Evolutionary conservation across 2,888 invertebrate genomes (phyloP).

Genomic region (Chironomus riparius): DNA sequence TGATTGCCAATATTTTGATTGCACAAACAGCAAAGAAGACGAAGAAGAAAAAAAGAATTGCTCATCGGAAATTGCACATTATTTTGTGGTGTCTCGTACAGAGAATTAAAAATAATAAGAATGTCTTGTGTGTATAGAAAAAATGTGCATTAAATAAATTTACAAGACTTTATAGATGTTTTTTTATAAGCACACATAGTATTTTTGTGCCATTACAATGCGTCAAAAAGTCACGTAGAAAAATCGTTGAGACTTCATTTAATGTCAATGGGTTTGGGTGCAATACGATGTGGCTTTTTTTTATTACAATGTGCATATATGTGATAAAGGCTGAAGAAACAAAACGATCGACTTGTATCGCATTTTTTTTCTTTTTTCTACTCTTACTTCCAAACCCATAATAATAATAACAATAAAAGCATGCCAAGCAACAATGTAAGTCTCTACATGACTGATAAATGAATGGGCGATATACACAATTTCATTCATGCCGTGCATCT

Average conservation of each 20-base stretch:
- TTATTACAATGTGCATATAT: too few relatives aligned
- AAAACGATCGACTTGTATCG: too few relatives aligned
- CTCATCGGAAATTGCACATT: not conserved
- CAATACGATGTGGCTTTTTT: not conserved
- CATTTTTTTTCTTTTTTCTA: too few relatives aligned
- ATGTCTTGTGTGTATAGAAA: not conserved
- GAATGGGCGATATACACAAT: constrained; percentile 5
- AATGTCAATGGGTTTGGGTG: constrained; percentile 1
- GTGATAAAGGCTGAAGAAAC: too few relatives aligned
- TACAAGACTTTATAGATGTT: too few relatives aligned
- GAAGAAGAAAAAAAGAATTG: not conserved
- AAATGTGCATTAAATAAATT: not conserved
- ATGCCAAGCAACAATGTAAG: too few relatives aligned
- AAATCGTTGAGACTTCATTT: constrained; percentile 16
- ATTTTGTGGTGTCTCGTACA: not conserved
- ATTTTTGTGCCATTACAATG: not conserved
- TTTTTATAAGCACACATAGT: too few relatives aligned
- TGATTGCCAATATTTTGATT: not conserved
- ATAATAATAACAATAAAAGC: too few relatives aligned
- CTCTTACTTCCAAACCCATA: too few relatives aligned
- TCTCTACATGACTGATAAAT: not conserved
- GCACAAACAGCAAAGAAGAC: not conserved
- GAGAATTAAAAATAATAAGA: not conserved
- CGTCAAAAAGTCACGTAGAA: constrained; percentile 14
- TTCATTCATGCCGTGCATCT: constrained; percentile 3